Conservation (phyloP, 1,140 invertebrate species). For the Choristoneura fumiferana region DNA sequence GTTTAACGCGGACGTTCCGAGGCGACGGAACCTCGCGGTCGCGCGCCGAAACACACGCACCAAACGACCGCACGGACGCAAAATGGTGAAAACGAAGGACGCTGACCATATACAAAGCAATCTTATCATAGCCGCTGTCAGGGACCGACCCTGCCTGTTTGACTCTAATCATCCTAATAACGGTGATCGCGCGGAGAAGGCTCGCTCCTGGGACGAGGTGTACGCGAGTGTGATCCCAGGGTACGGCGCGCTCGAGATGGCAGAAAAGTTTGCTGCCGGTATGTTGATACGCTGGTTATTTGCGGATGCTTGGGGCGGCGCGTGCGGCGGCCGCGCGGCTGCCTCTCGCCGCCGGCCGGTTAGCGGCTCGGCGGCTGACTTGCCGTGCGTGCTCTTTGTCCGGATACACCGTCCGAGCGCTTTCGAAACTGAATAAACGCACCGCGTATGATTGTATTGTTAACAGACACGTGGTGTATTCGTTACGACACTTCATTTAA, state of each 20-base stretch:
- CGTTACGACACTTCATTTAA: too few species aligned
- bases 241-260: slow-evolving; percentile 48
- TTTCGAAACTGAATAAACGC: slow-evolving; percentile 51
- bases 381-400: slow-evolving; percentile 72
- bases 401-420: slow-evolving; percentile 41
- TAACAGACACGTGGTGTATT: slow-evolving; percentile 39
- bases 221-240: slow-evolving; percentile 62
- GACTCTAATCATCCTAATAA: slow-evolving; percentile 66
- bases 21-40: slow-evolving; percentile 33
- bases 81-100: slow-evolving; percentile 63
- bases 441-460: slow-evolving; percentile 44
- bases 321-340: slow-evolving; percentile 39
- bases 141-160: slow-evolving; percentile 61
- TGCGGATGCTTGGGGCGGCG: slow-evolving; percentile 38
- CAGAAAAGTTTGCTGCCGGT: slow-evolving; percentile 64
- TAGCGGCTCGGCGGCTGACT: too few species aligned
- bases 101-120: slow-evolving; percentile 61
- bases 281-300: slow-evolving; percentile 45
- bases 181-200: slow-evolving; percentile 63
- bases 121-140: slow-evolving; percentile 58
- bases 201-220: slow-evolving; percentile 64
- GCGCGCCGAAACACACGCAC: slow-evolving; percentile 37
- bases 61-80: slow-evolving; percentile 30
- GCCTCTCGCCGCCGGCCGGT: slow-evolving; percentile 40
- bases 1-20: slow-evolving; percentile 63